Base-by-base conservation (phyloP, 2,113 vertebrate genomes). In the Anguilla rostrata region DNA sequence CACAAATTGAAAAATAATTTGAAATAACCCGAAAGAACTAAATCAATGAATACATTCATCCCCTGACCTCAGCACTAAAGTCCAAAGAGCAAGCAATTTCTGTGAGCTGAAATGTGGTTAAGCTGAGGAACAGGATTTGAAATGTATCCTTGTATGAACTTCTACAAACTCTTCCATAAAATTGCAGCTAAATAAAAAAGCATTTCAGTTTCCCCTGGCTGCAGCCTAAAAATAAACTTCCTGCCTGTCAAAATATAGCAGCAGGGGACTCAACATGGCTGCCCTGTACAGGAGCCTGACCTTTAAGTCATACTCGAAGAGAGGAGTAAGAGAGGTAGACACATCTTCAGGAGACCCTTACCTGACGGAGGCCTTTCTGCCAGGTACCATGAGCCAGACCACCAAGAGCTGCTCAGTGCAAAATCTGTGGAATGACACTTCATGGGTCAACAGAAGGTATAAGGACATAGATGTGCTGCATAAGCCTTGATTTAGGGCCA, bases 241-340 rank as follows among this genome's bases (percentile, higher is more conserved):
- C 43, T 53, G 81, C 39, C 46, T n/a, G 40, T 83, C 26, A 53
- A 83, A 56, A n/a, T 53, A 83, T n/a, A 83, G 81, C n/a, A 83
- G 20, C 7, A 14, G 7, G 43, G 20, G 22, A 26, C n/a, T 34
- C 41, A n/a, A 83, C 43, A 49, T 53, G 49, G 60, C 9, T 20
- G 60, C 15, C 43, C 43, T 43, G 20, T 14, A 26, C 41, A 53
- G 39, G n/a, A 83, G 81, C 43, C 49, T 83, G 41, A 22, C 41
- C 5, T 81, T 81, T 81, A 81, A 81, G 79, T 81, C 79, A 40
- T 41, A 41, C 41, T 43, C 40, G 20, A 83, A 53, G 2, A 26
- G 81, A 18, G 60, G 20, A 39, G 22, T 56, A 34, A 22, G 29
- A 29, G 81, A 83, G 15, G 26, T 83, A 29, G 81, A 53, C 46